A percentile compares a stretch with the other conserved stretches of the same genome.
Evolutionary conservation across 2,888 invertebrate species (phyloP).

Genomic region (Eupithecia inturbata): DNA sequence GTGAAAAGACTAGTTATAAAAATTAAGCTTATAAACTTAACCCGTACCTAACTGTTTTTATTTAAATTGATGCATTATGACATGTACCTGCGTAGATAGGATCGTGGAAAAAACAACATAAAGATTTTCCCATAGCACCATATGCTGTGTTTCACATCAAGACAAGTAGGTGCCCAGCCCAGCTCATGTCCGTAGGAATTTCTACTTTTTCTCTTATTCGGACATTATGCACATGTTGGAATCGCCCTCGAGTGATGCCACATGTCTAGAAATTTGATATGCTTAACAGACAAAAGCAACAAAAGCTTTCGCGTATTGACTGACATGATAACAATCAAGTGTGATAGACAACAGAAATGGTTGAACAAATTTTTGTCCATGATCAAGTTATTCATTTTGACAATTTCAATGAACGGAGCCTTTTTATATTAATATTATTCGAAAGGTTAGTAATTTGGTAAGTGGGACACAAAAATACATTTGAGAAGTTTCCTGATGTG

Average conservation of each 20-base stretch:
- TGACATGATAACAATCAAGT: not conserved
- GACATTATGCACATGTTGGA: conserved; percentile 55
- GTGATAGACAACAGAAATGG: not conserved
- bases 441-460: not conserved
- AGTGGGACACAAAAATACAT: not conserved
- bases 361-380: not conserved
- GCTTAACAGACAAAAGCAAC: not conserved
- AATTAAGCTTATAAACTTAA: conserved; percentile 23
- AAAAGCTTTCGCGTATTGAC: not conserved
- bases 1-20: conserved; percentile 11
- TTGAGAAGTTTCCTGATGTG: not conserved
- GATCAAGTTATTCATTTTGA: not conserved
- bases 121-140: conserved; percentile 61
- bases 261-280: conserved; percentile 41
- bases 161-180: conserved; percentile 50
- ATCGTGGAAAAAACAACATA: conserved; percentile 63
- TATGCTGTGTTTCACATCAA: conserved; percentile 64
- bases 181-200: conserved; percentile 37
- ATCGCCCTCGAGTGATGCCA: conserved; percentile 48
- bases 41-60: conserved; percentile 7
- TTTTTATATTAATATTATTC: not conserved
- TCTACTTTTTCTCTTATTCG: conserved; percentile 49
- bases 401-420: not conserved
- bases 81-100: conserved; percentile 40
- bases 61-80: conserved; percentile 10